Evolutionary conservation across 2,888 invertebrate species (phyloP).

Genomic region (Meiosimyza platycephala): DNA sequence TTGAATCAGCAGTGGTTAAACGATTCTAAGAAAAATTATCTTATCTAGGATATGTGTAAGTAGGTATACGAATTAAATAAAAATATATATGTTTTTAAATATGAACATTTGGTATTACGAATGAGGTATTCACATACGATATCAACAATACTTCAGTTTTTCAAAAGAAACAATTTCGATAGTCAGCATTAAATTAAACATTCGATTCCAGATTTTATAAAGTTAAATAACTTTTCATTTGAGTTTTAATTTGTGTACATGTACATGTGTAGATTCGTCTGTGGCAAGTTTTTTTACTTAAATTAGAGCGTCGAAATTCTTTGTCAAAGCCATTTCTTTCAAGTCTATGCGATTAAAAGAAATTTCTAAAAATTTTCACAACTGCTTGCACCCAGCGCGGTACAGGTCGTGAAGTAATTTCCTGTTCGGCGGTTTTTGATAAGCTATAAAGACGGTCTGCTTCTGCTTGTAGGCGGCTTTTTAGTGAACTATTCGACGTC

Average conservation of each 20-base stretch:
- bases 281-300: slow-evolving; percentile 26
- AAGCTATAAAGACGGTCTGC: slow-evolving; percentile 77
- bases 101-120: background rate
- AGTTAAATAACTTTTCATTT: background rate
- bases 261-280: background rate
- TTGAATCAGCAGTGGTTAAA: too few species aligned
- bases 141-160: background rate
- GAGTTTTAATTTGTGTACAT: background rate
- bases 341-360: slow-evolving; percentile 70
- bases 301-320: background rate
- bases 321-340: background rate
- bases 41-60: too few species aligned
- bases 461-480: slow-evolving; percentile 78
- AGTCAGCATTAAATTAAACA: background rate
- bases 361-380: slow-evolving; percentile 80
- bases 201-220: background rate
- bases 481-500: slow-evolving; percentile 77
- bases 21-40: too few species aligned
- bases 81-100: background rate
- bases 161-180: background rate
- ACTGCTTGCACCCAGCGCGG: slow-evolving; percentile 85
- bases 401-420: slow-evolving; percentile 76
- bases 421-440: slow-evolving; percentile 73
- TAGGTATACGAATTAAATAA: too few species aligned
- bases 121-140: slow-evolving; percentile 16